Base-by-base conservation (phyloP, 2,888 invertebrate species). In the Seira musarum region DNA sequence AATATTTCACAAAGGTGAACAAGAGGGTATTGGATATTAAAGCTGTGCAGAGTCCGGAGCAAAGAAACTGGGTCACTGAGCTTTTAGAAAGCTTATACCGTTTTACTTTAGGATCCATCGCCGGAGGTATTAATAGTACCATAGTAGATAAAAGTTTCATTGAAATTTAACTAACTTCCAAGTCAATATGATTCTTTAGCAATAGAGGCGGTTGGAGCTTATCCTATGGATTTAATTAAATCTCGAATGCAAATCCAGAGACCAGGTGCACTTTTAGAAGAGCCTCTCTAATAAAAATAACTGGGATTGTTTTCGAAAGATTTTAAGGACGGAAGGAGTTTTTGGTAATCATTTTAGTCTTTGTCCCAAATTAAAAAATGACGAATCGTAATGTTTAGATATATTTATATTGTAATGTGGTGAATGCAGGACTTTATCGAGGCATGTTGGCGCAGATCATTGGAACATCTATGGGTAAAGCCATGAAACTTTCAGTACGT, bases 381-480 rank as follows among this genome's bases (percentile, higher is more conserved):
- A n/a, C n/a, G n/a, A n/a, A 30, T 5, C 30, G 8, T 30, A 30
- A 30, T 30, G 3, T 30, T 2, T 30, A 5, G 30, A 5, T 8
- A 30, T 30, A 2, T 30, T 30, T 2, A 2, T 30, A n/a, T n/a
- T n/a, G n/a, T n/a, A n/a, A n/a, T n/a, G n/a, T n/a, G n/a, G n/a
- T 30, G 46, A n/a, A n/a, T 8, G 17, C 46, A 66, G 91, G 91
- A 5, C 87, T 91, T 71, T 91, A 91, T 86, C 87, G 91, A 22
- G 91, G 91, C 24, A 88, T 92, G 53, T 87, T 90, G 30, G 92
- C 92, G 6, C 92, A 92, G 87, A 88, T 92, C 22, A 90, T 92
- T 22, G 92, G 92, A 25, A 92, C 92, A 21, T 91, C 92, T 25
- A 91, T 92, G 1, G 92, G 92, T 87, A 92, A 92, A 87, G 92